phyloP scores from a whole-genome alignment of 1,140 invertebrate species.

The Leptopilina clavipes region DNA sequence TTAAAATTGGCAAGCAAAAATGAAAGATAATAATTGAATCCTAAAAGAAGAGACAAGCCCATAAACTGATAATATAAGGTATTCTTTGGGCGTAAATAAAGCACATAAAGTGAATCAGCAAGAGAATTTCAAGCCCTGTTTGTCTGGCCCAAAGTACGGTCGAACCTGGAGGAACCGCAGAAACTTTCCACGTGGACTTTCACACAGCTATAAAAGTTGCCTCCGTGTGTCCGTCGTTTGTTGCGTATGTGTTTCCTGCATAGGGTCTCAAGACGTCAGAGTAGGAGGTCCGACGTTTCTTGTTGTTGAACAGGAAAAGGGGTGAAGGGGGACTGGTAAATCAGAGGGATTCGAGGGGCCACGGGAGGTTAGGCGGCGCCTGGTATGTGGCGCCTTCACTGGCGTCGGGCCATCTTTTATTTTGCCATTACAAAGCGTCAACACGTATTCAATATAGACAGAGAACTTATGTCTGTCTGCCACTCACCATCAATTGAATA shows the following conservation, averaged over 20 bases:
- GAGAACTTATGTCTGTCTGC: constrained; percentile 32
- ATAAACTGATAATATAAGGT: background rate
- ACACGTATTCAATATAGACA: constrained; percentile 59
- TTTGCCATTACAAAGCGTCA: constrained; percentile 66
- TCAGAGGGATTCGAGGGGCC: constrained; percentile 10
- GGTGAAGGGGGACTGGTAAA: background rate
- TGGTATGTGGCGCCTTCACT: constrained; percentile 72
- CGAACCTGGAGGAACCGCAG: constrained; percentile 24
- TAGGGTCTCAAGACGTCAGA: background rate
- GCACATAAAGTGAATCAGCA: constrained; percentile 24
- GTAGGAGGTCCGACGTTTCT: background rate
- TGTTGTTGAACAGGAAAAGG: constrained; percentile 11
- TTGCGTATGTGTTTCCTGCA: too few relatives aligned
- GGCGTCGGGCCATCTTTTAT: constrained; percentile 70
- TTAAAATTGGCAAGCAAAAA: too few relatives aligned
- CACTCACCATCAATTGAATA: background rate
- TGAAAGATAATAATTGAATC: too few relatives aligned
- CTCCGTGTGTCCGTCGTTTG: too few relatives aligned
- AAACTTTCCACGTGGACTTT: background rate
- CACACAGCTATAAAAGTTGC: background rate
- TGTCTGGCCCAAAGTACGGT: constrained; percentile 1
- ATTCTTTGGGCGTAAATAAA: constrained; percentile 2
- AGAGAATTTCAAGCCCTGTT: background rate
- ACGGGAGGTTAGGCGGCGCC: constrained; percentile 65
- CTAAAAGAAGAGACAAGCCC: background rate